Base-by-base conservation (phyloP, 2,113 vertebrate genomes). In the Rhineura floridana region DNA sequence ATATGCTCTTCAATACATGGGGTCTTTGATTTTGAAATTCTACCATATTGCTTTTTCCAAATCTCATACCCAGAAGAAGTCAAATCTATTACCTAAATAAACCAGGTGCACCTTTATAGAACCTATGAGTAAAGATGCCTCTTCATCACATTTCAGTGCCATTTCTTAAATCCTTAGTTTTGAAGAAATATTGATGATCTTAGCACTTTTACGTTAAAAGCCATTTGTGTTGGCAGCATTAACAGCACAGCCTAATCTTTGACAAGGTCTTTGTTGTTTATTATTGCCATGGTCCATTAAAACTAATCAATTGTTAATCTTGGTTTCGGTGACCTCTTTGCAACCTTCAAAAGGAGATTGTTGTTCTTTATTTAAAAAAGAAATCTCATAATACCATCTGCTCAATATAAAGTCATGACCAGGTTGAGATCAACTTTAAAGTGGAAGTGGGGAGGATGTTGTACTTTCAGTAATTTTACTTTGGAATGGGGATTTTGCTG, bases 281-380 rank as follows among this genome's bases (percentile, higher is more conserved):
- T 96, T 96, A 95, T 95, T 91, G 89, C 88, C 94, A 96, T 0
- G 94, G 95, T 94, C 95, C 97, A 97, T 98, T 98, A 98, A 96
- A 95, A 94, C 94, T 96, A 97, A 98, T 98, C 96, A 98, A 96
- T 98, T 97, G 96, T 95, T 97, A 97, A 98, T 98, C 95, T 96
- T 87, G 94, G 93, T 95, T 95, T 90, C 67, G 25, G 90, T 87
- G 94, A 96, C 95, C 96, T 94, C 94, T 96, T 79, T 86, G 92
- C 90, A 95, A 96, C 96, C 96, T 90, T 95, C 94, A 85, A 90
- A 88, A 88, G 86, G 91, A 85, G 93, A 97, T 96, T 93, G 91
- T 96, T 95, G 93, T 95, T 96, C 94, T 96, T 97, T 96, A 96
- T 95, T 46, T 44, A 85, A 85, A 59, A 3, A 19, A 3, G 42